Percentiles rank a stretch among this genome's conserved stretches.
Conservation (phyloP, 2,888 invertebrate species). For the Chelonus formosanus region DNA sequence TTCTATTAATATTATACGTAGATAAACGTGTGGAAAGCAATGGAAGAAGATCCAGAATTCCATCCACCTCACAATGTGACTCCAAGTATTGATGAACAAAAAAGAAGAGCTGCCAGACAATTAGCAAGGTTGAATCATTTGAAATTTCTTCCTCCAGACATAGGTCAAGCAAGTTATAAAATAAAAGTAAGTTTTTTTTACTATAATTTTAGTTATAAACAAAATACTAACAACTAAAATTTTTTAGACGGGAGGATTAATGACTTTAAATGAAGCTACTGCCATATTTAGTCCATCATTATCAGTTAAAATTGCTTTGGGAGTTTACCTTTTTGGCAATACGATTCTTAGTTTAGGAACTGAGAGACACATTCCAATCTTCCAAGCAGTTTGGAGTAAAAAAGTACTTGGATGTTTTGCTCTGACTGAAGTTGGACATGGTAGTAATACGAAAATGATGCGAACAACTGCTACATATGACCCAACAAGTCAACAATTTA, state of each 20-base stretch:
- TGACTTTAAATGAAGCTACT: conserved; percentile 80
- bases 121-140: conserved; percentile 74
- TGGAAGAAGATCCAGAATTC: conserved; percentile 84
- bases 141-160: conserved; percentile 72
- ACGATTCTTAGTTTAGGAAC: conserved; percentile 79
- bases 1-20: conserved; percentile 53
- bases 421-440: conserved; percentile 89
- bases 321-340: conserved; percentile 79
- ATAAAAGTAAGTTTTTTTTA: conserved; percentile 67
- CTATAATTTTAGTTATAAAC: not conserved
- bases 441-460: conserved; percentile 89
- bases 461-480: conserved; percentile 86
- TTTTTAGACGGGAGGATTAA: conserved; percentile 74
- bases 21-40: conserved; percentile 81
- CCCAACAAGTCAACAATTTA: conserved; percentile 74
- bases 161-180: conserved; percentile 71
- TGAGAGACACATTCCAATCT: conserved; percentile 76
- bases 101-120: conserved; percentile 75
- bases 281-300: conserved; percentile 76
- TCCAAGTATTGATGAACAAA: conserved; percentile 77
- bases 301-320: conserved; percentile 81
- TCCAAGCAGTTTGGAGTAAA: conserved; percentile 76
- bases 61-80: conserved; percentile 69
- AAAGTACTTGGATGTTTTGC: conserved; percentile 82
- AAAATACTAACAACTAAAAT: conserved; percentile 17